Percentiles rank a stretch among this genome's conserved stretches.
phyloP scores from a whole-genome alignment of 1,140 invertebrate species.

The Trichomalopsis sarcophagae region DNA sequence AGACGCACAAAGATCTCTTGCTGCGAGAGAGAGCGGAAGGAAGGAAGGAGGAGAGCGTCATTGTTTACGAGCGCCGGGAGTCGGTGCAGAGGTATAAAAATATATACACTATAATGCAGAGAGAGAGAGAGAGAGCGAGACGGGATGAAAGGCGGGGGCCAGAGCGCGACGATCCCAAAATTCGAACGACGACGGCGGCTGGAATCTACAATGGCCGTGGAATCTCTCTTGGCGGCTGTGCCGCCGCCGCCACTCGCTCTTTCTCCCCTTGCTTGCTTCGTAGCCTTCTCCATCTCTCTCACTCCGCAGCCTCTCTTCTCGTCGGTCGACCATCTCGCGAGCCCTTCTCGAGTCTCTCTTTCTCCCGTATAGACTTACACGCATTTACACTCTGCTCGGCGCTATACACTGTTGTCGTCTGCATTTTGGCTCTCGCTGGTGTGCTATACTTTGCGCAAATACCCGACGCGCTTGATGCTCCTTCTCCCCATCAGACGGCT shows the following conservation, averaged over 20 bases:
- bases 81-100: not conserved
- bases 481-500: not conserved
- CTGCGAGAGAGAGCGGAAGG: not conserved
- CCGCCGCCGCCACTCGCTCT: not conserved
- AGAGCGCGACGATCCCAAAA: not conserved
- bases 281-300: not conserved
- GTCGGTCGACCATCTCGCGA: not conserved
- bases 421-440: not conserved
- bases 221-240: constrained; percentile 10
- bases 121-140: not conserved
- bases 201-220: constrained; percentile 45
- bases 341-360: not conserved
- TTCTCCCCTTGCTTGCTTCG: not conserved
- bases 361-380: not conserved
- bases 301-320: not conserved
- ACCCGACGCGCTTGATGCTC: not conserved
- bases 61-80: constrained; percentile 2
- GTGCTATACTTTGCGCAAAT: not conserved
- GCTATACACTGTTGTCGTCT: not conserved
- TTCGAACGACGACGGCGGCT: not conserved
- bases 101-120: too few relatives aligned
- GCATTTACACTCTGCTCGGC: not conserved
- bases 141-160: not conserved
- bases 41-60: not conserved
- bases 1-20: not conserved